Evolutionary conservation across 2,888 invertebrate species (phyloP).

Genomic region (Lasioglossum figueresi): DNA sequence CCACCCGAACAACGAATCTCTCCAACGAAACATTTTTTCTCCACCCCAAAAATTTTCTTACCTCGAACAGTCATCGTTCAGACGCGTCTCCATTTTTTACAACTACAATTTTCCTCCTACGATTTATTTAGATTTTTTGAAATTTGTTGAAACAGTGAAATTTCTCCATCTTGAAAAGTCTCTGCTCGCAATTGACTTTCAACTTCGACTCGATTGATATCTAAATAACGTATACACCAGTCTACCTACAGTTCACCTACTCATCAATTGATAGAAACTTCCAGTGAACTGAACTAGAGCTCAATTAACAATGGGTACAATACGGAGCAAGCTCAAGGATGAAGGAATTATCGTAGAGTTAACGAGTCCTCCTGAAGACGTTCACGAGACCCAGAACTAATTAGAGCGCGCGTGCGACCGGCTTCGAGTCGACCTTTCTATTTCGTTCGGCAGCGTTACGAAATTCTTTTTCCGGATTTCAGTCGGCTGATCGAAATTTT

Average conservation of each 20-base stretch:
- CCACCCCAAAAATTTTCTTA: background rate
- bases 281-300: background rate
- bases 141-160: background rate
- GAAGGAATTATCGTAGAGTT: slow-evolving; percentile 24
- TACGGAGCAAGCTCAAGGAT: slow-evolving; percentile 51
- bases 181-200: background rate
- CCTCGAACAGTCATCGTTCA: background rate
- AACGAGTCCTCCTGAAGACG: slow-evolving; percentile 31
- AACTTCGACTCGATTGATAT: background rate
- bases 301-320: background rate
- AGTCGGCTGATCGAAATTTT: background rate
- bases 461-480: background rate
- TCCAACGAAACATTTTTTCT: background rate
- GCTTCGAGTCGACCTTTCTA: slow-evolving; percentile 10
- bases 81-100: background rate
- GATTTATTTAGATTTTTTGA: background rate
- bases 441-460: slow-evolving; percentile 16
- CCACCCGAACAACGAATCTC: background rate
- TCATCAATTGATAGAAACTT: background rate
- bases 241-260: background rate
- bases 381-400: slow-evolving; percentile 23
- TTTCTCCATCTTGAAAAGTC: background rate
- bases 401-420: slow-evolving; percentile 18
- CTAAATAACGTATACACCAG: no score
- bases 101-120: background rate